phyloP scores from a whole-genome alignment of 2,797 vertebrate genomes.

The Linurgus olivaceus region DNA sequence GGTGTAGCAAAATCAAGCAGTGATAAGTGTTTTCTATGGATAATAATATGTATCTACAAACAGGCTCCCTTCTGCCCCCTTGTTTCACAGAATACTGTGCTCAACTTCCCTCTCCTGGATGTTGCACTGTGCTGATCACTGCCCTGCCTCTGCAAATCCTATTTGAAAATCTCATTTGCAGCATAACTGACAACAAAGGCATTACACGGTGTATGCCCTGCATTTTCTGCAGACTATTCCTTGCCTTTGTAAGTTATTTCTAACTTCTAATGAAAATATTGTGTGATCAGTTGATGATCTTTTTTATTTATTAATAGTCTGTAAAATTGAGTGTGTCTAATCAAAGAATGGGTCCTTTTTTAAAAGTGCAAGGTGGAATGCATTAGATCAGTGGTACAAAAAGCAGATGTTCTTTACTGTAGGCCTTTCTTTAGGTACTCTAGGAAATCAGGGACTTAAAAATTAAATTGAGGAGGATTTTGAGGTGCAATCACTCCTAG shows the following conservation, averaged over 20 bases:
- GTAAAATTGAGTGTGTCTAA: slow-evolving; percentile 64
- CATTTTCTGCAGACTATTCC: slow-evolving; percentile 16
- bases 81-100: slow-evolving; percentile 39
- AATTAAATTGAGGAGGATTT: slow-evolving; percentile 53
- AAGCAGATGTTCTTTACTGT: slow-evolving; percentile 55
- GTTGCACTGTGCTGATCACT: slow-evolving; percentile 50
- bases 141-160: slow-evolving; percentile 63
- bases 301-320: slow-evolving; percentile 61
- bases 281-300: slow-evolving; percentile 22
- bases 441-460: slow-evolving; percentile 31
- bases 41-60: slow-evolving; percentile 70
- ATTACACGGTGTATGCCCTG: slow-evolving; percentile 49
- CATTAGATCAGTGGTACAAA: slow-evolving; percentile 41
- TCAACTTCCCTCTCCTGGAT: slow-evolving; percentile 49
- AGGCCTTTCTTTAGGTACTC: slow-evolving; percentile 41
- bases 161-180: slow-evolving; percentile 74
- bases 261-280: slow-evolving; percentile 39
- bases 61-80: slow-evolving; percentile 66
- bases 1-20: slow-evolving; percentile 62
- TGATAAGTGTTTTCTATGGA: slow-evolving; percentile 61
- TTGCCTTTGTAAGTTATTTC: slow-evolving; percentile 61
- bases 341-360: slow-evolving; percentile 52
- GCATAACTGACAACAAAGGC: slow-evolving; percentile 70
- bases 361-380: slow-evolving; percentile 59
- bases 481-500: slow-evolving; percentile 20